Evolutionary conservation across 2,888 invertebrate genomes (phyloP).

Genomic region (Entomobrya proxima): DNA sequence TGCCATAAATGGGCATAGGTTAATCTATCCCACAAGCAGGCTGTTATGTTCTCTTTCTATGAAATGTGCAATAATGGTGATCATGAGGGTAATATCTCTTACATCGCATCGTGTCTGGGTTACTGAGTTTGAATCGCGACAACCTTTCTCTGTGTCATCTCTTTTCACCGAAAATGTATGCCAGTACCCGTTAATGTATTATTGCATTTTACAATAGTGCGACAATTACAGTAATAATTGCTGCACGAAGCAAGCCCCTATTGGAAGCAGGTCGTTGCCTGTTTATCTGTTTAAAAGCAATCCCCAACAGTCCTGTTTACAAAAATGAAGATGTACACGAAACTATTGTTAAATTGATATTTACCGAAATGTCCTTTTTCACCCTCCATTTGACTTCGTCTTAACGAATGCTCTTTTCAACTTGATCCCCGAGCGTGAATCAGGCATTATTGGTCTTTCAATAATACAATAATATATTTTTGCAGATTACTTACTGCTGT

Average conservation of each 20-base stretch:
- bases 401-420: neutral
- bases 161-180: constrained; percentile 44
- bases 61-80: no score
- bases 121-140: neutral
- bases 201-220: no score
- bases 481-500: neutral
- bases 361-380: constrained; percentile 34
- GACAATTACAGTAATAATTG: neutral
- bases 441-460: constrained; percentile 36
- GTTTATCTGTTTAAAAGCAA: neutral
- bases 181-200: constrained; percentile 16
- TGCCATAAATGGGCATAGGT: constrained; percentile 39
- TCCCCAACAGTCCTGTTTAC: neutral
- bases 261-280: constrained; percentile 27
- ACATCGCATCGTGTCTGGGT: neutral
- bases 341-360: neutral
- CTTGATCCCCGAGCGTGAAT: constrained; percentile 42
- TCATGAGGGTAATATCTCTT: no score
- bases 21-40: neutral
- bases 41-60: no score
- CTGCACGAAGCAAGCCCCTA: neutral
- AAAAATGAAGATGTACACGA: neutral
- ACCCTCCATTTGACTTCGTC: constrained; percentile 6
- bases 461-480: constrained; percentile 3
- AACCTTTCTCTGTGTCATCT: constrained; percentile 12